Evolutionary conservation across 2,113 vertebrate genomes (phyloP), one percentile per base, ranked within the genome.

Genomic region (Pelusios castaneus): DNA sequence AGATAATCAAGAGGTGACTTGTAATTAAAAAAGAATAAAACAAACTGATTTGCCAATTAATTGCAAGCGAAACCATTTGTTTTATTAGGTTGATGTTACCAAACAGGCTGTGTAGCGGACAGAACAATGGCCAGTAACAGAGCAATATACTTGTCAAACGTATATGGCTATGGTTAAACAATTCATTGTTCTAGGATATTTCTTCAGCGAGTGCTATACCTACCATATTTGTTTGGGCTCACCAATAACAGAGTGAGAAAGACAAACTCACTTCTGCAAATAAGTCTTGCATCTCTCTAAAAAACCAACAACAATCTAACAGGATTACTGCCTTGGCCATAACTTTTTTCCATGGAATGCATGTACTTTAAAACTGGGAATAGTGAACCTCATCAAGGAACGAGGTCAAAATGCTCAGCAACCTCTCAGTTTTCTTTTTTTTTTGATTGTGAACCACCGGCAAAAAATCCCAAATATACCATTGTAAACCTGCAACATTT

Each of bases 381-480:
- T 85, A 41, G 6, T 10, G 31, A 5, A 6, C 60, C 60, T 63
- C 7, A 63, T 63, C 60, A 63, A 63, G 60, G 1, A 63, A 34
- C 14, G 31, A 63, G 58, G 60, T 63, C 60, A 31, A 31, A 63
- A 63, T 6, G 16, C 31, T 34, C 31, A 2, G 31, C 60, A 63
- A 63, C 13, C 60, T 63, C 29, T 60, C 31, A 34, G 60, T 34
- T 4, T 63, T 34, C 3, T 8, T 63, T 63, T 8, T 63, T 63
- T 17, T 14, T 52, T 63, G 13, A 17, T 34, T 34, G 14, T 63
- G 60, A 63, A 63, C 14, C 29, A 60, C 89, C 29, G 13, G 90
- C 58, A 77, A 85, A 94, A 86, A 45, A 8, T 47, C 84, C 31
- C n/a, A 80, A 75, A 70, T n/a, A 58, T 7, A 45, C 34, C 43